Percentiles rank a stretch among this genome's conserved stretches.
Conservation (phyloP, 1,140 invertebrate genomes). For the Brachionus koreanus region DNA sequence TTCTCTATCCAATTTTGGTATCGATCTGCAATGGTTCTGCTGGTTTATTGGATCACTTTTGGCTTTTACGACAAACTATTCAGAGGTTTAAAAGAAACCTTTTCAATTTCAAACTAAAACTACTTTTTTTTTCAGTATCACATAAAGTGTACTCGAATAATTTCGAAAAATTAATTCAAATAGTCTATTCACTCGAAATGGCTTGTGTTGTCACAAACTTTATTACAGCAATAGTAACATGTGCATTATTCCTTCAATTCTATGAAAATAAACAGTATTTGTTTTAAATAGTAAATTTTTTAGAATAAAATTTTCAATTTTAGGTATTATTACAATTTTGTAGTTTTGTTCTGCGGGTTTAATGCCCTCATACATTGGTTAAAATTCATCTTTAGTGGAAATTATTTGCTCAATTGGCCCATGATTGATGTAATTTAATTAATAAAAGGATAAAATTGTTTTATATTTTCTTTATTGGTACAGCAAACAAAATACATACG, state of each 20-base stretch:
- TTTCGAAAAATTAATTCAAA: conserved; percentile 18
- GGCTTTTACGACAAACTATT: neutral
- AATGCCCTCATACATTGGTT: neutral
- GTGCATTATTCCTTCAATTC: neutral
- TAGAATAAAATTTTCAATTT: neutral
- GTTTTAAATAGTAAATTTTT: neutral
- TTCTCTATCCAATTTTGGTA: neutral
- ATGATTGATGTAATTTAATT: neutral
- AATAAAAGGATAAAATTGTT: neutral
- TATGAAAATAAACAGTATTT: neutral
- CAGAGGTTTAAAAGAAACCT: neutral
- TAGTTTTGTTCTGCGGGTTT: neutral
- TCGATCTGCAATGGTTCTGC: neutral
- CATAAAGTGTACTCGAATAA: conserved; percentile 17
- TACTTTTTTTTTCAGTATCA: neutral
- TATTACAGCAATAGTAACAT: neutral
- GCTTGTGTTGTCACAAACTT: neutral
- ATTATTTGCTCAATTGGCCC: conserved; percentile 10
- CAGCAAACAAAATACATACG: neutral
- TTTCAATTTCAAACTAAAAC: neutral
- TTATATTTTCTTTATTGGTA: neutral
- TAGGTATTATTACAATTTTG: neutral
- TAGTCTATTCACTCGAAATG: conserved; percentile 17
- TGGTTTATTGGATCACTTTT: neutral
- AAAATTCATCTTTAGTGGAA: conserved; percentile 27